phyloP scores from a whole-genome alignment of 2,797 vertebrate genomes.

The Scarus forsteni region DNA sequence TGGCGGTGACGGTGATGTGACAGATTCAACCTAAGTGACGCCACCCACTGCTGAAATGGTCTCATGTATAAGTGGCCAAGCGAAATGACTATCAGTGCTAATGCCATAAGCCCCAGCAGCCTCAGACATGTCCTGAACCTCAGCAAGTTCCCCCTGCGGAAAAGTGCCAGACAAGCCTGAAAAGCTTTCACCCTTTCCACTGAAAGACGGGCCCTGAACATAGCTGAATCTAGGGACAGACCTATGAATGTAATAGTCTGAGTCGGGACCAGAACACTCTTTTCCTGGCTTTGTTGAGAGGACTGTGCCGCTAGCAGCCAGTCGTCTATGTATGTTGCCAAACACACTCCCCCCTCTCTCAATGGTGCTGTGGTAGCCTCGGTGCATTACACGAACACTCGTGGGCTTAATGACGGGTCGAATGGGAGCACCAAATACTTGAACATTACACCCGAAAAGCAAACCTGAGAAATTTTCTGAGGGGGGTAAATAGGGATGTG shows the following conservation, averaged over 20 bases:
- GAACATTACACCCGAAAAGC: not conserved
- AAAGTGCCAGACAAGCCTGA: too few relatives aligned
- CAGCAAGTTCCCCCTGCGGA: not conserved
- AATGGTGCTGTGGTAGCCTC: not conserved
- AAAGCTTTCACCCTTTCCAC: not conserved
- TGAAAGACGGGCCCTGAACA: not conserved
- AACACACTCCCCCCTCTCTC: not conserved
- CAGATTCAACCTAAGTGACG: not conserved
- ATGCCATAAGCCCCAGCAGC: not conserved
- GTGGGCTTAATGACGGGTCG: not conserved
- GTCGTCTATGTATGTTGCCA: not conserved
- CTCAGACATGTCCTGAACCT: not conserved
- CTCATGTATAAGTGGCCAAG: not conserved
- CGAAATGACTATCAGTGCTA: not conserved
- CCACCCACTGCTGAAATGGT: not conserved
- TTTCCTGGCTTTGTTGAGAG: not conserved
- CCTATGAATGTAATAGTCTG: not conserved
- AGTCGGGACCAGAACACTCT: not conserved
- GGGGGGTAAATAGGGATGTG: not conserved
- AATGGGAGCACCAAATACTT: not conserved
- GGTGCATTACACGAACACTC: too few relatives aligned
- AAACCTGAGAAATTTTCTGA: slow-evolving; percentile 8
- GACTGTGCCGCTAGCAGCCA: not conserved
- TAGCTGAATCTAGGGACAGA: not conserved
- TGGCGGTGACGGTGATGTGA: too few relatives aligned